Evolutionary conservation across 2,113 vertebrate species (phyloP), one percentile per base, ranked within the genome.

Genomic region (Ophiodon elongatus): DNA sequence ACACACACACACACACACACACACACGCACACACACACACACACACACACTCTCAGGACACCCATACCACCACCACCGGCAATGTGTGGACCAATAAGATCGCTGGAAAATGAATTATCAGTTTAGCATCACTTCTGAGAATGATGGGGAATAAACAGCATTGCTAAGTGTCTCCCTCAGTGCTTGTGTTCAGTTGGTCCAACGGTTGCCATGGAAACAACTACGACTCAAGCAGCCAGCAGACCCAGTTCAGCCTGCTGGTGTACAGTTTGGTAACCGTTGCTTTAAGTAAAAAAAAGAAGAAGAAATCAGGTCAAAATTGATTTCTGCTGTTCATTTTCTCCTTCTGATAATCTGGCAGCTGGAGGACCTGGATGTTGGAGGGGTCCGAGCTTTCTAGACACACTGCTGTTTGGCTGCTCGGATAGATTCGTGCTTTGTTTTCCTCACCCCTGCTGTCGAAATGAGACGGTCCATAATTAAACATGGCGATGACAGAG

Each of bases 151-250:
- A 90, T 82, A 92, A 93, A 93, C 93, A 91, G 86, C 92, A 92
- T 89, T 47, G 84, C 86, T 89, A 88, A 93, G 91, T 89, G 87
- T 92, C 92, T 95, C 88, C 78, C 88, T 92, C 90, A 84, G 85
- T 73, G 88, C 90, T 91, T 63, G 83, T 86, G 90, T 88, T 91
- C 86, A 78, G 85, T 69, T 73, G 82, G 88, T 90, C 90, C 84
- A 84, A 80, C 1, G 35, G 94, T 94, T 94, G 89, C 91, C 90
- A 91, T 91, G 90, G 94, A 94, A 94, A 95, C 93, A 91, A 88
- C 88, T 90, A 91, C 76, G 68, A 91, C 92, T 90, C 88, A 85
- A 91, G 88, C 88, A 86, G 82, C 82, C 25, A 29, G 45, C 67
- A 90, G 91, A 88, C 89, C 83, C 80, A 86, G 75, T 89, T 88